These are phyloP conservation scores for Cacatua alba DNA, from an alignment of 2,113 vertebrate genomes.

Conservation along the genomic window DNA sequence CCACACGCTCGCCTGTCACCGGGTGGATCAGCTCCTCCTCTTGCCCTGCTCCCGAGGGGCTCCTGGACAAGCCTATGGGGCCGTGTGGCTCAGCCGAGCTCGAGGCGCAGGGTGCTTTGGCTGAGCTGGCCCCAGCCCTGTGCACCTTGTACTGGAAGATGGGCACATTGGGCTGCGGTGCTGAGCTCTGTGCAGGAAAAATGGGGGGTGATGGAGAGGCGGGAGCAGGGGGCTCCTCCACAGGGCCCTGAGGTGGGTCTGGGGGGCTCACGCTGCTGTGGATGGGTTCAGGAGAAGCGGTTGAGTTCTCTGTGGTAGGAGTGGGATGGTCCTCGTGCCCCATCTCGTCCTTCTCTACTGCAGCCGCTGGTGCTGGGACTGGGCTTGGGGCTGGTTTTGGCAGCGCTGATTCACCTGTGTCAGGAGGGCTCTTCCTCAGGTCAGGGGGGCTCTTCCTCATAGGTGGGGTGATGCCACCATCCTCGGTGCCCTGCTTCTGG, in stretches of 20 bases:
- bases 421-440: not conserved
- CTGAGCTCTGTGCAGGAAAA: not conserved
- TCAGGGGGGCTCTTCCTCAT: not conserved
- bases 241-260: not conserved
- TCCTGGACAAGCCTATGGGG: not conserved
- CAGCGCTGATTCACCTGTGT: not conserved
- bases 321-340: not conserved
- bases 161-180: rapidly evolving
- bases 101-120: rapidly evolving
- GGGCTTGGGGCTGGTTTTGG: not conserved
- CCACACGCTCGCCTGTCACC: conserved; percentile 70
- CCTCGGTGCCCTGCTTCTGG: conserved; percentile 47
- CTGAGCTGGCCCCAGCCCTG: not conserved
- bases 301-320: not conserved
- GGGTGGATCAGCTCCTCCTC: conserved; percentile 69
- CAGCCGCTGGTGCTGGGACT: not conserved
- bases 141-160: conserved; percentile 70
- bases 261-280: not conserved
- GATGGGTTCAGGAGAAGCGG: not conserved
- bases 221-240: not conserved
- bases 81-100: rapidly evolving
- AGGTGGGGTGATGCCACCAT: not conserved
- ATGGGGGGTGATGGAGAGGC: not conserved
- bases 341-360: not conserved
- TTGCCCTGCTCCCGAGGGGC: not conserved